Conservation (phyloP, 2,888 invertebrate species). For the Ophion ventricosus region DNA sequence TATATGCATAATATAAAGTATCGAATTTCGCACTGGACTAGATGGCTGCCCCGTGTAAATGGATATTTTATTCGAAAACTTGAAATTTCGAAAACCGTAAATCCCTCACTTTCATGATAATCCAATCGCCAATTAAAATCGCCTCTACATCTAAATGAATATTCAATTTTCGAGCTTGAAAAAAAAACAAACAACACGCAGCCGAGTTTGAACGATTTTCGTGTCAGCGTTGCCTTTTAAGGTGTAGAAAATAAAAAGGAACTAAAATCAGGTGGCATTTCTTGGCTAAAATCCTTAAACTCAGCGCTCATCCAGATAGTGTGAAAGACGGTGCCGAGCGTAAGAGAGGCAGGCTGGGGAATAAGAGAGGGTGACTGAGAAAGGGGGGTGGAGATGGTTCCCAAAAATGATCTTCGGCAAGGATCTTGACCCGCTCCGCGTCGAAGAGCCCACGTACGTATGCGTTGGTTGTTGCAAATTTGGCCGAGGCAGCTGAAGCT, state of each 20-base stretch:
- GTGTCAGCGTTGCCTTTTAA: too few relatives aligned
- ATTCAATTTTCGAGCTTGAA: too few relatives aligned
- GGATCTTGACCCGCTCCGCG: neutral
- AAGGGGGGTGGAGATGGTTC: too few relatives aligned
- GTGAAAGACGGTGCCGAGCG: too few relatives aligned
- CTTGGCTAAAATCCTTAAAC: too few relatives aligned
- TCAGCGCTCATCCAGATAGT: too few relatives aligned
- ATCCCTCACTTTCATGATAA: neutral
- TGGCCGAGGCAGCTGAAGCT: constrained; percentile 46
- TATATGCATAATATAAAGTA: neutral
- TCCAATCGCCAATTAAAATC: neutral
- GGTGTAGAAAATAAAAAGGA: too few relatives aligned
- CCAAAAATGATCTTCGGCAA: neutral
- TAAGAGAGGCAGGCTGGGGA: too few relatives aligned
- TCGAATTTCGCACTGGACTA: neutral
- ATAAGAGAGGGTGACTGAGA: too few relatives aligned
- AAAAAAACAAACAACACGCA: too few relatives aligned
- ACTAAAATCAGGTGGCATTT: too few relatives aligned
- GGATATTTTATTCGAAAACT: neutral
- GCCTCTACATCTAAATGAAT: neutral
- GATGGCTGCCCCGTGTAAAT: neutral
- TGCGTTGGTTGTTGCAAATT: neutral
- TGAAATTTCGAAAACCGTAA: neutral
- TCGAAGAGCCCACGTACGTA: neutral
- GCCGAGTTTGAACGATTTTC: neutral